Evolutionary conservation across 2,888 invertebrate genomes (phyloP), one percentile per base, ranked within the genome.

Genomic region (Arenicola marina): DNA sequence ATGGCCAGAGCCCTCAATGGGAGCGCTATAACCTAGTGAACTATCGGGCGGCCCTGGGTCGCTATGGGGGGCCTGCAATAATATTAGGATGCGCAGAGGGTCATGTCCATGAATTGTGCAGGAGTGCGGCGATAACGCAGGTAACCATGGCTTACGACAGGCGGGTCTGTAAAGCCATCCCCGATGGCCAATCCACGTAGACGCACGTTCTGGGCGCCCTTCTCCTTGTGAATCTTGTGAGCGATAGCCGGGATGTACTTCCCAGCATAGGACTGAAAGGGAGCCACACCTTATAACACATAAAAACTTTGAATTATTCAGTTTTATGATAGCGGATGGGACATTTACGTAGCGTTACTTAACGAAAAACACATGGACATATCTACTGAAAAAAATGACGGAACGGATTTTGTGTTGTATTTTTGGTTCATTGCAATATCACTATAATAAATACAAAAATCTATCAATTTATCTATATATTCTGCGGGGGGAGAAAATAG

Each of bases 211-310:
- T 72, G 69, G 2, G 74, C 68, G 26, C n/a, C 32, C 21, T 73
- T 65, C 45, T 75, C 34, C 59, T 65, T 59, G 69, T 75, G 77
- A 51, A 77, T 82, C 62, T 76, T 78, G 64, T 81, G 76, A 15
- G 80, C 75, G 24, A 92, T 81, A 0, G 93, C 91, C 1, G 95
- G 95, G 0, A 89, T 88, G 78, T 90, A 90, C 79, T 89, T 89
- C 0, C 95, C 85, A 75, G 78, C 76, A 76, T 82, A 82, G 0
- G 81, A 81, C 79, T 81, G 71, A 28, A 56, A 51, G 11, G 15
- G 53, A 33, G n/a, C 21, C 21, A 48, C 1, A 56, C 29, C 29
- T 51, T 18, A 28, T 32, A 60, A 21, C 61, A 15, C 56, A 24
- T 43, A 43, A 26, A 51, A 51, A 32, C 2, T 26, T 51, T 38